A percentile compares a stretch with the other conserved stretches of the same genome.
Conservation (phyloP, 53 echinoderm and acorn worm species). For the Henricia sp. region DNA sequence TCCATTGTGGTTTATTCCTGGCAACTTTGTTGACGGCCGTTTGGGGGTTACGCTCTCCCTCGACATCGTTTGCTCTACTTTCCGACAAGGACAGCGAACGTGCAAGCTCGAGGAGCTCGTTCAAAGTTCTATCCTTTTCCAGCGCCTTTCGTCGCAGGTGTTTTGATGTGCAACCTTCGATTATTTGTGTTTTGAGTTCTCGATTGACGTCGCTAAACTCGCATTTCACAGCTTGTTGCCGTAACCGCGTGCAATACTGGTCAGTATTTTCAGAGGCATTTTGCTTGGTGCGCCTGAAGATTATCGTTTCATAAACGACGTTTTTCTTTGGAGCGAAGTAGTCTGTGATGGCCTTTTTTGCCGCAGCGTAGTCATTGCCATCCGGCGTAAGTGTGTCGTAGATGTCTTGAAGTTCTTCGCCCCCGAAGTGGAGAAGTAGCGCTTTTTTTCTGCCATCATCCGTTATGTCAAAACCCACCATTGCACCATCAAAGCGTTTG, state of each 20-base stretch:
- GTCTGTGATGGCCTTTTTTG: conserved; percentile 5
- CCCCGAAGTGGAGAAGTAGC: no score
- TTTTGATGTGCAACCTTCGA: no score
- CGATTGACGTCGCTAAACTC: neutral
- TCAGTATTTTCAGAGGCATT: no score
- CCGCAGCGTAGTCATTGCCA: neutral
- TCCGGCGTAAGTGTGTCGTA: no score
- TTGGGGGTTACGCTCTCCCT: neutral
- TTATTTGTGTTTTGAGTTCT: neutral
- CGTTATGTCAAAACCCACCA: no score
- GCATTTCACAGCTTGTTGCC: neutral
- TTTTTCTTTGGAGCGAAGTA: no score
- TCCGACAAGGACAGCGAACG: neutral
- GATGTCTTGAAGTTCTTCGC: no score
- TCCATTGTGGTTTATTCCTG: neutral
- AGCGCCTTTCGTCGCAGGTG: neutral
- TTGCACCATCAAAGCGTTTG: no score
- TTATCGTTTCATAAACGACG: no score
- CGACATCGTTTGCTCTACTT: neutral
- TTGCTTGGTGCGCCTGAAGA: no score
- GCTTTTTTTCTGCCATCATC: no score
- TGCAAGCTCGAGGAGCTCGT: neutral
- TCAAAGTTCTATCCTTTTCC: neutral
- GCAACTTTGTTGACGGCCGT: conserved; percentile 20
- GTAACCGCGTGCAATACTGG: neutral